phyloP scores from a whole-genome alignment of 37 sponge, comb jelly and placozoan species.

The Chondrilla cf. caribensis region DNA sequence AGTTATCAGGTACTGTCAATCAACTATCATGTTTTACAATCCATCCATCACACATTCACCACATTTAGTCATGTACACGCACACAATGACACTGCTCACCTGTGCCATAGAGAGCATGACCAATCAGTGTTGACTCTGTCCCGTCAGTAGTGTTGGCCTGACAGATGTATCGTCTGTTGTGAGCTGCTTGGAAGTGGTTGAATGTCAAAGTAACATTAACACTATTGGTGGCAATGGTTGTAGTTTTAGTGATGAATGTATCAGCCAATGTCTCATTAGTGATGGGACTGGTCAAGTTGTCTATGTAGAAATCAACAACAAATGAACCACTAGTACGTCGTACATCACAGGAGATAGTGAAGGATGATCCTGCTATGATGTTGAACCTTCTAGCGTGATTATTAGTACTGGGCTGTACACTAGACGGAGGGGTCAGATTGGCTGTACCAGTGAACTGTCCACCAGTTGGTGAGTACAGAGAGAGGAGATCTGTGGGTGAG shows the following conservation, averaged over 20 bases:
- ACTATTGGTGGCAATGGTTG: no score
- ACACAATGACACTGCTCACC: conserved; percentile 1
- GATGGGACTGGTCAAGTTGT: neutral
- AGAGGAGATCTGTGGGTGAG: no score
- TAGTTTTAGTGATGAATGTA: neutral
- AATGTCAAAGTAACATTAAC: neutral
- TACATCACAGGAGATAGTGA: neutral
- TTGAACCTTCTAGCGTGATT: neutral
- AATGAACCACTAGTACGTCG: neutral
- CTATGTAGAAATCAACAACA: conserved; percentile 7
- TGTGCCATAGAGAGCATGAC: neutral
- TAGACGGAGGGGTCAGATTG: neutral
- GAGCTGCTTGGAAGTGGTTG: conserved; percentile 1
- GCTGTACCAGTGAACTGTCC: neutral
- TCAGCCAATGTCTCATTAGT: neutral
- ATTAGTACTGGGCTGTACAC: neutral
- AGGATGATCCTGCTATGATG: neutral
- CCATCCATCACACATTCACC: no score
- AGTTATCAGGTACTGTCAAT: neutral
- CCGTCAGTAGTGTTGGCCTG: neutral
- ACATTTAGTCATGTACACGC: neutral
- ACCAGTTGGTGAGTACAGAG: neutral
- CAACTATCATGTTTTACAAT: neutral
- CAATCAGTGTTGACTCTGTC: neutral
- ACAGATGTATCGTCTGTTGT: conserved; percentile 1